Base-by-base conservation (phyloP, 2,888 invertebrate species). In the Stegana nigrithorax region DNA sequence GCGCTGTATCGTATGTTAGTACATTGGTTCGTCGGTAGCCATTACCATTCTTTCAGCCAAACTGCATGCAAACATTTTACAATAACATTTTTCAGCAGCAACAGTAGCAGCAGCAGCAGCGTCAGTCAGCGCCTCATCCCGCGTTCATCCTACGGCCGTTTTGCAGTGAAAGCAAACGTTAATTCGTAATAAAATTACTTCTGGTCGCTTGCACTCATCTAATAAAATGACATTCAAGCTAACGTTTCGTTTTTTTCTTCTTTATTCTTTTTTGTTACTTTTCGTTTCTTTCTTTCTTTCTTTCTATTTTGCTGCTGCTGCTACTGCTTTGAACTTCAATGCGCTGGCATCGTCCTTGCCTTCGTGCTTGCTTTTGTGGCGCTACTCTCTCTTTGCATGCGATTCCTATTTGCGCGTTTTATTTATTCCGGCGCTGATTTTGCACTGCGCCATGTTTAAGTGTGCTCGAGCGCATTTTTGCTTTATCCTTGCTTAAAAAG, bases 401-500 rank as follows among this genome's bases (percentile, higher is more conserved):
- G 10, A 36, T n/a, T 1, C 10, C 19, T 45, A 47, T 10, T 23
- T 25, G 12, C 21, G 12, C 47, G 14, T 55, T 55, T 29, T 29
- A 55, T 55, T 55, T 55, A 55, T 55, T 55, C 32, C 53, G 36
- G 19, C 32, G 36, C 53, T 36, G 53, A 55, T 55, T 55, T 55
- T 55, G 12, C 14, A 17, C 36, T 21, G 36, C 25, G 47, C n/a
- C 42, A 42, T 47, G 12, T 21, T 47, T 23, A 55, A 55, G 53
- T 55, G 53, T 55, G 53, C 53, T 55, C n/a, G 21, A 55, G 53
- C 32, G 53, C 53, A 32, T 32, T 55, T 55, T 26, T 5, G 32
- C 26, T 55, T 55, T 32, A 55, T 55, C 53, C 53, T 36, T 36
- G 53, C 32, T 36, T 32, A 55, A 23, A 55, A 44, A 79, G 71